A percentile compares a stretch with the other conserved stretches of the same genome.
phyloP scores from a whole-genome alignment of 2,888 invertebrate species.

The Thalpophila matura region DNA sequence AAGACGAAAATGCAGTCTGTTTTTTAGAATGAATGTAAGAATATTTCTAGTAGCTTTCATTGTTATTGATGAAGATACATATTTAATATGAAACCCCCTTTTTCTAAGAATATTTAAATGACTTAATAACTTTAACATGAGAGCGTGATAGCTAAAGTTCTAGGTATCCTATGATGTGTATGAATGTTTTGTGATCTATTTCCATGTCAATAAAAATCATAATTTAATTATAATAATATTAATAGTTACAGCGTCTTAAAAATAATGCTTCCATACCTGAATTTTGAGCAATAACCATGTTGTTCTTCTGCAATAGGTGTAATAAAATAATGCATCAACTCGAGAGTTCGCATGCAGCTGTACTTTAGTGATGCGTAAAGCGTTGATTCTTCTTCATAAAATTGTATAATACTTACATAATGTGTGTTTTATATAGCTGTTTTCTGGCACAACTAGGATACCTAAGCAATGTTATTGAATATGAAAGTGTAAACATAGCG shows the following conservation, averaged over 20 bases:
- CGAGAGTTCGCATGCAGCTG: slow-evolving; percentile 16
- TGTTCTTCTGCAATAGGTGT: slow-evolving; percentile 3
- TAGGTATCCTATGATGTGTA: not conserved
- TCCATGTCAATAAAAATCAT: not conserved
- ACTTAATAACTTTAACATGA: no score
- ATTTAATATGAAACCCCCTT: no score
- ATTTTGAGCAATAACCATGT: not conserved
- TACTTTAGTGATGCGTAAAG: slow-evolving; percentile 33
- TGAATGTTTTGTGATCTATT: not conserved
- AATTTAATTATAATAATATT: not conserved
- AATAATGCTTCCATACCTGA: slow-evolving; percentile 2
- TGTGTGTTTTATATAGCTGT: slow-evolving; percentile 34
- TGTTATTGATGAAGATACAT: no score
- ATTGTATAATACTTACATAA: slow-evolving; percentile 58
- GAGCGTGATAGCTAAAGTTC: not conserved
- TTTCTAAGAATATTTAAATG: no score
- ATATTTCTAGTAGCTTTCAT: no score
- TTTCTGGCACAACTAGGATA: slow-evolving; percentile 32
- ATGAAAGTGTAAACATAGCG: slow-evolving; percentile 28
- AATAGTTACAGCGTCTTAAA: not conserved
- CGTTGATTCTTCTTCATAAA: slow-evolving; percentile 36
- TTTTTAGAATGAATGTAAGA: no score
- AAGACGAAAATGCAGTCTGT: no score
- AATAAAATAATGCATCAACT: slow-evolving; percentile 30
- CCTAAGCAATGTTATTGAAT: slow-evolving; percentile 24